A percentile compares a stretch with the other conserved stretches of the same genome.
These are phyloP conservation scores for Rafetus swinhoei DNA, from an alignment of 2,113 vertebrate species.

Conservation along the genomic window DNA sequence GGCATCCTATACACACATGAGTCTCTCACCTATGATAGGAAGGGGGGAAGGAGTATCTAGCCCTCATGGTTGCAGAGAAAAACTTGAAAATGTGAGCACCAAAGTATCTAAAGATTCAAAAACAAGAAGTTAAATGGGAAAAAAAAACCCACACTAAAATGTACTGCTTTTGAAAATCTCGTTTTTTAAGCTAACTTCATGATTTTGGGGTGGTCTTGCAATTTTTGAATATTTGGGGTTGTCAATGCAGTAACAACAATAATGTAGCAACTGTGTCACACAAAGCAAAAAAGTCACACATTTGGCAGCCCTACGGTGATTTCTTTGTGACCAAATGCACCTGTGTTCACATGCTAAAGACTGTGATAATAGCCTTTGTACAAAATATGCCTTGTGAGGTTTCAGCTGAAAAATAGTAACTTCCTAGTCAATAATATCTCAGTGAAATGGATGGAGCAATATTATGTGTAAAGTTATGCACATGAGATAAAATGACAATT, in stretches of 20 bases:
- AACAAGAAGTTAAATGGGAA: neutral
- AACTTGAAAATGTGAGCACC: neutral
- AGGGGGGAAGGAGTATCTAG: neutral
- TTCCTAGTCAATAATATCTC: neutral
- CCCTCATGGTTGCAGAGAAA: neutral
- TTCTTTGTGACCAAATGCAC: neutral
- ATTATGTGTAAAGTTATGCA: neutral
- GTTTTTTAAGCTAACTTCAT: neutral
- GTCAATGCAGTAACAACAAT: neutral
- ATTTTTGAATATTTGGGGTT: neutral
- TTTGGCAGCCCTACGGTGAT: neutral
- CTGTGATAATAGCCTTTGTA: neutral
- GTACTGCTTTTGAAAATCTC: neutral
- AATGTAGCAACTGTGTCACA: neutral
- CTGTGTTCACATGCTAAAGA: neutral
- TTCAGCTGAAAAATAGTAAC: neutral
- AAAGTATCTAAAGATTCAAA: neutral
- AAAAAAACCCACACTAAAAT: neutral
- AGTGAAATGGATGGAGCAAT: neutral
- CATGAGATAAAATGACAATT: neutral
- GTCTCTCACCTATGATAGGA: too few relatives aligned
- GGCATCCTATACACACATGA: neutral
- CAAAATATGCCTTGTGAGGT: neutral
- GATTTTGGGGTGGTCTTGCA: neutral
- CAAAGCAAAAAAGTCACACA: neutral